These are phyloP conservation scores for Edolisoma coerulescens DNA, from an alignment of 2,113 vertebrate genomes.

Conservation along the genomic window DNA sequence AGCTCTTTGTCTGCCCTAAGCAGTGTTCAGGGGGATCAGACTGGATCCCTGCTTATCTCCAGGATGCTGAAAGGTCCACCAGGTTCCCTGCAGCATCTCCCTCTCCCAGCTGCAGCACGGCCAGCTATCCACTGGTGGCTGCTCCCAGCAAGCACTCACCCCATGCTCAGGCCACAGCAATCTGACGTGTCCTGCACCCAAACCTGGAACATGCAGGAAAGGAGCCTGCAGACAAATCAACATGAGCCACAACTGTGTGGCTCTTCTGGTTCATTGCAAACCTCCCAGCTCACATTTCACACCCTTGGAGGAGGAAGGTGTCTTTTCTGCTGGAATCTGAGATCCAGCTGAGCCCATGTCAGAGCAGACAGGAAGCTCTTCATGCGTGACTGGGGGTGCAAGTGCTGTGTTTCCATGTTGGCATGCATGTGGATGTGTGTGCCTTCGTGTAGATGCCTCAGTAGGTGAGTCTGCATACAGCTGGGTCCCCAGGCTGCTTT, in stretches of 20 bases:
- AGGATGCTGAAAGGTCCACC: background rate
- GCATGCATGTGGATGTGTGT: background rate
- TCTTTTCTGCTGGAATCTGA: background rate
- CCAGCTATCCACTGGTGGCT: background rate
- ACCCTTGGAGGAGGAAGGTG: background rate
- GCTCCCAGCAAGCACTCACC: background rate
- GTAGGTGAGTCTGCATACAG: background rate
- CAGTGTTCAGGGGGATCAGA: background rate
- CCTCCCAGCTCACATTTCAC: background rate
- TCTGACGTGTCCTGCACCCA: background rate
- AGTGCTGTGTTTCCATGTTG: background rate
- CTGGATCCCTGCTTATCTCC: background rate
- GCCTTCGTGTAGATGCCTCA: background rate
- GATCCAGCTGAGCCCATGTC: background rate
- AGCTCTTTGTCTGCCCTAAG: background rate
- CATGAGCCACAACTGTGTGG: background rate
- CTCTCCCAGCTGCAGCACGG: background rate
- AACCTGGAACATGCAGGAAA: background rate
- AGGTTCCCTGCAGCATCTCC: background rate
- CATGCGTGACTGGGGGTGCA: fast-evolving
- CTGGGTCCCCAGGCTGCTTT: background rate
- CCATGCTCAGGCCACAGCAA: background rate
- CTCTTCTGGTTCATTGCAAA: background rate
- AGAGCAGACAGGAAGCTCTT: background rate
- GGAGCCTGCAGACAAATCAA: background rate